phyloP scores from a whole-genome alignment of 1,140 invertebrate genomes.

The Heterodera carotae region DNA sequence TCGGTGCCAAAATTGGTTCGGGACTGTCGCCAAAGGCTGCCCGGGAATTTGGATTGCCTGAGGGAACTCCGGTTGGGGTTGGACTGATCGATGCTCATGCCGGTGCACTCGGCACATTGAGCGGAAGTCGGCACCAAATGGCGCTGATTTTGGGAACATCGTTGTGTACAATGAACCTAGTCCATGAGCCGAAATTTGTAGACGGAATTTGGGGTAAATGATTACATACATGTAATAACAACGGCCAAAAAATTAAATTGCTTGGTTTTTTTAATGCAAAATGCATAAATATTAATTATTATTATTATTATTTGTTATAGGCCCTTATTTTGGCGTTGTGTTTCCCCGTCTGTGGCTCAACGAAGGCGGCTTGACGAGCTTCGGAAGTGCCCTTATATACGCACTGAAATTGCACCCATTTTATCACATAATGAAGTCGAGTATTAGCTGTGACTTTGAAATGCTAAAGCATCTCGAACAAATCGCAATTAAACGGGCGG shows the following conservation, averaged over 20 bases:
- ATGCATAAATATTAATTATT: not conserved
- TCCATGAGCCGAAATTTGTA: not conserved
- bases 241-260: not conserved
- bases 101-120: not conserved
- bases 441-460: not conserved
- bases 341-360: constrained; percentile 8
- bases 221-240: too few species aligned
- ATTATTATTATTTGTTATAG: not conserved
- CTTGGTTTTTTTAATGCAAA: too few species aligned
- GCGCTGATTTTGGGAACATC: not conserved
- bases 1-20: not conserved
- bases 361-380: not conserved
- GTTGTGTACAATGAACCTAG: not conserved
- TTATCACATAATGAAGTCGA: not conserved
- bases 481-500: not conserved
- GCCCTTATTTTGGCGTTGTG: constrained; percentile 7
- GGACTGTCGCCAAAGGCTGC: not conserved
- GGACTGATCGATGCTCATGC: constrained; percentile 5
- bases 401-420: not conserved
- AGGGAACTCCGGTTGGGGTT: not conserved
- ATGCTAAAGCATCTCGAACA: not conserved
- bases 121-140: not conserved
- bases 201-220: constrained; percentile 1
- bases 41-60: not conserved
- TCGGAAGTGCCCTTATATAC: constrained; percentile 2